A percentile compares a stretch with the other conserved stretches of the same genome.
Evolutionary conservation across 2,888 invertebrate species (phyloP).

Genomic region (Scaptomyza flava): DNA sequence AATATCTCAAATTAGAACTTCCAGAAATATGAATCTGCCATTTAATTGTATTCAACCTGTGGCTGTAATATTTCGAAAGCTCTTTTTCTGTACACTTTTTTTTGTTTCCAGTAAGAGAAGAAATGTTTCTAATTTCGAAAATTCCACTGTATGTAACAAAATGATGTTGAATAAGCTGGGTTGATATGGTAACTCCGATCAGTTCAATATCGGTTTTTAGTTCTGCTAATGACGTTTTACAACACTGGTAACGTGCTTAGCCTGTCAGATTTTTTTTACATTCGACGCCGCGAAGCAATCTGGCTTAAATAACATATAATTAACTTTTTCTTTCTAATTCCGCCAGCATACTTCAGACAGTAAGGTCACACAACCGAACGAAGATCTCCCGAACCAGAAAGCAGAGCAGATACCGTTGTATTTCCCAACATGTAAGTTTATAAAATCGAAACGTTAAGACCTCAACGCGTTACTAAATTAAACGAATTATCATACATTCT

Average conservation of each 20-base stretch:
- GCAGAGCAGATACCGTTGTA: neutral
- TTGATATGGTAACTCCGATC: neutral
- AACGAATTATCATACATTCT: neutral
- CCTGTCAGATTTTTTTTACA: slow-evolving; percentile 21
- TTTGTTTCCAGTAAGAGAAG: no score
- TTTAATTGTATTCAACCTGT: no score
- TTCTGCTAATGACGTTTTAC: slow-evolving; percentile 1
- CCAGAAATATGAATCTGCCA: no score
- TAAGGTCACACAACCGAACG: slow-evolving; percentile 6
- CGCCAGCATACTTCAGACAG: neutral
- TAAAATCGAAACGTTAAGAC: neutral
- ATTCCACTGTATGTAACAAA: no score
- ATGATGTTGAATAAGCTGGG: neutral
- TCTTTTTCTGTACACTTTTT: no score
- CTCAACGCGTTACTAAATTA: neutral
- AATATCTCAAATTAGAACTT: no score
- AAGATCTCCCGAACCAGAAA: slow-evolving; percentile 2
- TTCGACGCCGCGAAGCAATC: slow-evolving; percentile 18
- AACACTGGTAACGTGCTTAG: neutral
- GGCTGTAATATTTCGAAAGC: no score
- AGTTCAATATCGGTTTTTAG: neutral
- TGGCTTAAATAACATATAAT: slow-evolving; percentile 35
- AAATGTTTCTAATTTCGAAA: no score
- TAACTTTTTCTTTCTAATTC: slow-evolving; percentile 1
- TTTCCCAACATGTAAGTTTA: neutral